A percentile compares a stretch with the other conserved stretches of the same genome.
phyloP scores from a whole-genome alignment of 2,113 vertebrate genomes.

The Neogale vison region DNA sequence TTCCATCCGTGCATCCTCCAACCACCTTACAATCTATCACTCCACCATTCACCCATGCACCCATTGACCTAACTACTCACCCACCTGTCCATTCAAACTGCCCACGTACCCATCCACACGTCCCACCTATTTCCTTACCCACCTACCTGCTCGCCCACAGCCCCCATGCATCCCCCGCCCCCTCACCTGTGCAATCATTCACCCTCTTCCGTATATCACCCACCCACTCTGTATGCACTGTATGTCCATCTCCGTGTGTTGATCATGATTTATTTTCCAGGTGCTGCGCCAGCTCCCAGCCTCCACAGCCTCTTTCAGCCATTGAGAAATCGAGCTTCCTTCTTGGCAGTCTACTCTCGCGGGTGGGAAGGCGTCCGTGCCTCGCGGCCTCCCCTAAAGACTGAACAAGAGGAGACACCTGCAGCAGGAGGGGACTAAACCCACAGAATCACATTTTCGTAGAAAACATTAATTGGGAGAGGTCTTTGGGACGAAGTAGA shows the following conservation, averaged over 20 bases:
- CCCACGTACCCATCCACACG: not conserved
- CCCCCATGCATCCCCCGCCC: not conserved
- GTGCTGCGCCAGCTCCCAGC: not conserved
- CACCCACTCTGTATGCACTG: not conserved
- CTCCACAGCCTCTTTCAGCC: not conserved
- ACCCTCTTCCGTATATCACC: not conserved
- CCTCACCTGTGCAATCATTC: not conserved
- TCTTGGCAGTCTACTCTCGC: not conserved
- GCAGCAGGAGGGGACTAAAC: not conserved
- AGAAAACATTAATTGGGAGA: not conserved
- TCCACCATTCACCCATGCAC: not conserved
- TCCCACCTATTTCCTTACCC: not conserved
- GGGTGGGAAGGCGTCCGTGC: not conserved
- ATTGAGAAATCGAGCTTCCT: not conserved
- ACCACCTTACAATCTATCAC: not conserved
- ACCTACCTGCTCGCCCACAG: not conserved
- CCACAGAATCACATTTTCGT: not conserved
- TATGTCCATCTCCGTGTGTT: not conserved
- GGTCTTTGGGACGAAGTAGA: not conserved
- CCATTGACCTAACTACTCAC: not conserved
- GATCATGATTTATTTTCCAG: not conserved
- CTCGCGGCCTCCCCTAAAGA: not conserved
- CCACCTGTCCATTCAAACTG: not conserved
- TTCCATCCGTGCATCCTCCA: not conserved
- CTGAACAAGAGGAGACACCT: not conserved